Evolutionary conservation across 2,113 vertebrate genomes (phyloP).

Genomic region (Nanger granti): DNA sequence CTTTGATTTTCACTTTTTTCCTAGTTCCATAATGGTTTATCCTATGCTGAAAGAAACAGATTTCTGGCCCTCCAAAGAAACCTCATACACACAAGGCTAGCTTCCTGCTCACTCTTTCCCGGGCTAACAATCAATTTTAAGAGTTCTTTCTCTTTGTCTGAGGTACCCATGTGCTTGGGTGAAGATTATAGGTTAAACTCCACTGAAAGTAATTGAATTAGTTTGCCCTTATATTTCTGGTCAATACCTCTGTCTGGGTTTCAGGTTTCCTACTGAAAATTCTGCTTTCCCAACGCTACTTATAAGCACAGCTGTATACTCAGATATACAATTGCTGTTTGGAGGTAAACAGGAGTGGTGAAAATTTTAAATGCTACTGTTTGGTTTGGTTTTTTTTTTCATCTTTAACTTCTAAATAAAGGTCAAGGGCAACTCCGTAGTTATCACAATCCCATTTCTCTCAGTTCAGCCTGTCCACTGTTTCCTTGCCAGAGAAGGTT

Average conservation of each 20-base stretch:
- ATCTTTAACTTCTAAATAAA: conserved; percentile 26
- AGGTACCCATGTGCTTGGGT: background rate
- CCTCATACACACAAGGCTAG: background rate
- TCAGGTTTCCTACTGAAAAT: background rate
- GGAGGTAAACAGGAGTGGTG: background rate
- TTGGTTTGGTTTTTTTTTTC: background rate
- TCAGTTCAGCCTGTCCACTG: background rate
- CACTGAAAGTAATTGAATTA: conserved; percentile 36
- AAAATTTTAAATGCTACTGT: conserved; percentile 17
- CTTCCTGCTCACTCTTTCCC: background rate
- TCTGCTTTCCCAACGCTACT: background rate
- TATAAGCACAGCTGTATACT: background rate
- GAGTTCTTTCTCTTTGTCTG: conserved; percentile 47
- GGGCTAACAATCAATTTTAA: conserved; percentile 23
- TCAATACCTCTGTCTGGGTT: background rate
- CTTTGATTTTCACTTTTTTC: conserved; percentile 54
- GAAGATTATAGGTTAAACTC: conserved; percentile 45
- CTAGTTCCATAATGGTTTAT: background rate
- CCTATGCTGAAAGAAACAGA: conserved; percentile 51
- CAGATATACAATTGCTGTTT: background rate
- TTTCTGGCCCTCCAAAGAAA: background rate
- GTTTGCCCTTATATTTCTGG: background rate
- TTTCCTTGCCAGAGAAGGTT: background rate
- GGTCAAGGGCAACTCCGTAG: background rate
- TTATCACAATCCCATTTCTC: background rate